Base-by-base conservation (phyloP, 2,888 invertebrate species). In the Galeopsomyia nigrocyanea region DNA sequence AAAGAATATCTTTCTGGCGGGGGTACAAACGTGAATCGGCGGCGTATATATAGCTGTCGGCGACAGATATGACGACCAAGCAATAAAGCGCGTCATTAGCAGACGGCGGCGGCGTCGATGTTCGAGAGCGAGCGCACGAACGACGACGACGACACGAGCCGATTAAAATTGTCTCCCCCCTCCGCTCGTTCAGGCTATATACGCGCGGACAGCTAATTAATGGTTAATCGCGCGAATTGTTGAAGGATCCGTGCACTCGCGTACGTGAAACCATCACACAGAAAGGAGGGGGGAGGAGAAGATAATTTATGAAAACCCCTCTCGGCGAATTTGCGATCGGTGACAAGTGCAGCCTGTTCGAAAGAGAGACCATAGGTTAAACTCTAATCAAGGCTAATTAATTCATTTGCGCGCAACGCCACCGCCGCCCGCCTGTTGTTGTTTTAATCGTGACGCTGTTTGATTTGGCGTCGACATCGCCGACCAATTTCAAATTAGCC, bases 1-100 rank as follows among this genome's bases (percentile, higher is more conserved):
- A 10, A 7, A 7, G 13, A 10, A 13, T 7, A 39, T 39, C 39
- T 39, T 39, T 39, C 10, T 39, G 1, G 39, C 1, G 39, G 1
- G 39, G 39, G 39, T 39, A 26, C 5, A 39, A 39, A 5, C 39
- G 39, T 1, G 39, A 39, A 26, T 82, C 81, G 82, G 80, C 80
- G 77, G 80, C 78, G 77, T 79, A 77, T 77, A 10, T 26, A 79
- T 79, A 78, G 77, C 84, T 84, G 84, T 80, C 81, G 79, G 74
- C 80, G 80, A 80, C 84, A 85, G 84, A 84, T 82, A 83, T 83
- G 85, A 84, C 81, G 39, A 39, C 26, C 26, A 26, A 26, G 10
- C 82, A 82, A 84, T 84, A 83, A 85, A 83, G 82, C 83, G 81
- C 81, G 82, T 80, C 82, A 79, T 78, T 78, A 79, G 76, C 82